Evolutionary conservation across 2,888 invertebrate genomes (phyloP).

Genomic region (Rotaria sp.): DNA sequence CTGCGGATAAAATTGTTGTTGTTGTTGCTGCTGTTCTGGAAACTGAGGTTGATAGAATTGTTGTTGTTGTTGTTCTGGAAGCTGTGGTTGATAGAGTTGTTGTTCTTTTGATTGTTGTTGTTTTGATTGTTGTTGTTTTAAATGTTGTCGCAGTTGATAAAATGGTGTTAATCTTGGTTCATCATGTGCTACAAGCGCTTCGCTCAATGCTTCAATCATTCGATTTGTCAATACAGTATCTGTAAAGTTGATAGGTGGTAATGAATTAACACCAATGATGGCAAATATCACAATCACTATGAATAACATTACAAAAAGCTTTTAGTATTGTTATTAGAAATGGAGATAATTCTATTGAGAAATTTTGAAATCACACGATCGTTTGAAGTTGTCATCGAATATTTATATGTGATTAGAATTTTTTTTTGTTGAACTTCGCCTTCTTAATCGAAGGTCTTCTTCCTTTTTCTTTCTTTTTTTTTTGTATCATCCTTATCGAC

Average conservation of each 20-base stretch:
- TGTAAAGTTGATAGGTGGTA: conserved; percentile 21
- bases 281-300: not conserved
- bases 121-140: conserved; percentile 21
- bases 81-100: conserved; percentile 30
- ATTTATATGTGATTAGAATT: conserved; percentile 13
- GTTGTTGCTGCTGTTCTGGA: conserved; percentile 33
- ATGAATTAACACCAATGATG: not conserved
- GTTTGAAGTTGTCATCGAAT: not conserved
- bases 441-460: conserved; percentile 9
- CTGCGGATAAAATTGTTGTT: not conserved
- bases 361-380: not conserved
- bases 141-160: conserved; percentile 2
- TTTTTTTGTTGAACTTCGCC: not conserved
- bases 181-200: not conserved
- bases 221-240: conserved; percentile 2
- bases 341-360: not conserved
- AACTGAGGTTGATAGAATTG: not conserved
- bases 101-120: conserved; percentile 4
- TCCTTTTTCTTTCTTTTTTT: not conserved
- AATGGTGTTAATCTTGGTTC: not conserved
- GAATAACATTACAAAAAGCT: not conserved
- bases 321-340: not conserved
- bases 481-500: not conserved
- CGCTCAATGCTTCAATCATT: not conserved
- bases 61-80: too few relatives aligned